phyloP scores from a whole-genome alignment of 2,113 vertebrate genomes.

The Hyaena hyaena region DNA sequence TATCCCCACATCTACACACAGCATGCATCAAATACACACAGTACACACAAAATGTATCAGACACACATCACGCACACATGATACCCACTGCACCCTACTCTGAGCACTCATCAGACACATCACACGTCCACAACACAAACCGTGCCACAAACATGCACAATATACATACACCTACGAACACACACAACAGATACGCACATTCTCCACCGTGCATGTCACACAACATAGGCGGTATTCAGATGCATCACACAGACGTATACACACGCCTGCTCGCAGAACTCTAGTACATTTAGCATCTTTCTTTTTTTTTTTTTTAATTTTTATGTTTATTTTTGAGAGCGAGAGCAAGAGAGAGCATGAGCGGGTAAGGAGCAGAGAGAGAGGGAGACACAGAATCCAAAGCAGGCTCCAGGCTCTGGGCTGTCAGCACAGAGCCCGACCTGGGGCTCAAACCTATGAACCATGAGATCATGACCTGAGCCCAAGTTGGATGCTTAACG shows the following conservation, averaged over 20 bases:
- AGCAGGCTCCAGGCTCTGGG: not conserved
- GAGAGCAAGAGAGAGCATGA: rapidly evolving
- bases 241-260: not conserved
- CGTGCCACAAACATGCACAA: not conserved
- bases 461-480: too few species aligned
- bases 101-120: not conserved
- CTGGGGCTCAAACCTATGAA: too few species aligned
- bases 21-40: not conserved
- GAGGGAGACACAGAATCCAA: not conserved
- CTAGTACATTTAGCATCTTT: not conserved
- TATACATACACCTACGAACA: not conserved
- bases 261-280: not conserved
- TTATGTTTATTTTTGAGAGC: not conserved
- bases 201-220: not conserved
- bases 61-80: not conserved
- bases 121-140: not conserved
- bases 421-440: too few species aligned
- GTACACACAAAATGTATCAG: not conserved
- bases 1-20: not conserved
- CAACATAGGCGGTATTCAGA: not conserved
- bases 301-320: not conserved
- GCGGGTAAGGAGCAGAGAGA: not conserved
- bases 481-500: too few species aligned
- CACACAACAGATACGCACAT: not conserved
- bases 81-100: not conserved